Evolutionary conservation across 2,888 invertebrate genomes (phyloP), one percentile per base, ranked within the genome.

Genomic region (Capitulum mitella): DNA sequence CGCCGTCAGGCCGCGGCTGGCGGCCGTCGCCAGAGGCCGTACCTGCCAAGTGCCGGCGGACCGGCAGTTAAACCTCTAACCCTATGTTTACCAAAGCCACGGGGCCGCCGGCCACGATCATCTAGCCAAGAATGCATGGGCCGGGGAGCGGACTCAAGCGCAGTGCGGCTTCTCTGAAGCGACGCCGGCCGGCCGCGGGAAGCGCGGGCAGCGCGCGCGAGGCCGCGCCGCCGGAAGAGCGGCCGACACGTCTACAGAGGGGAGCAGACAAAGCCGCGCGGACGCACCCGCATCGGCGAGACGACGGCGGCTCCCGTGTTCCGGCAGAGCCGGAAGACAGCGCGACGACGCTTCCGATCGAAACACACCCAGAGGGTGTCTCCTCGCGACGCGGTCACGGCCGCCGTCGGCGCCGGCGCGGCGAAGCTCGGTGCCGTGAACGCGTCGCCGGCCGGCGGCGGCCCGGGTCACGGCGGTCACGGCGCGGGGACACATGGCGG

Each of bases 1-100:
- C 43, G 43, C 58, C 22, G 22, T 26, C 51, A 0, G 51, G 22
- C 22, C 22, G 51, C 51, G 0, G 58, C n/a, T n/a, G n/a, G 10
- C n/a, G 10, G n/a, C 19, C 54, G 26, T 22, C 29, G 58, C 58
- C 70, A 40, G 70, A 70, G 40, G 37, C 26, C 8, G 70, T 70
- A 70, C 37, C 70, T 70, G 70, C 70, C 70, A 70, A 70, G 70
- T 70, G 70, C 37, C 40, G 70, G 70, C 26, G 22, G 70, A 37
- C 37, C 40, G 70, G 37, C 70, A 70, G 70, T 70, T 70, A 70
- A 70, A 70, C 70, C 70, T 70, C 70, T 70, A 70, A 70, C 70
- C 70, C 70, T 70, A 40, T 70, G 70, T 70, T 70, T 70, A 70
- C 70, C 70, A 70, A 70, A 70, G 37, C 40, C 37, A 26, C 70